phyloP scores from a whole-genome alignment of 2,797 vertebrate species.

The Martes flavigula region DNA sequence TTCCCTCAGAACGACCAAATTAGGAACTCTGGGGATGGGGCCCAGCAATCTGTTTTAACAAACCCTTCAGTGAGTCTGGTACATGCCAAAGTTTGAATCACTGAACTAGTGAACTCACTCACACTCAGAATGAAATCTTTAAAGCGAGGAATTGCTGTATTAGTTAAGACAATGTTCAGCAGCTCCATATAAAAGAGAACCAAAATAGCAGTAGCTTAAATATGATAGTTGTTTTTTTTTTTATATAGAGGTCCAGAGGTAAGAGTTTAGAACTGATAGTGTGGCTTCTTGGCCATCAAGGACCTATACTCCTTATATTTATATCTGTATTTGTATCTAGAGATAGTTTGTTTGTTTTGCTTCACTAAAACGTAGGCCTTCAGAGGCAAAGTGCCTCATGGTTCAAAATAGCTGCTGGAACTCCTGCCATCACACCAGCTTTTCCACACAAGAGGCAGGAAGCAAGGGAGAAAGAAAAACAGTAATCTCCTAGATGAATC shows the following conservation, averaged over 20 bases:
- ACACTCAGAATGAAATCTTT: not conserved
- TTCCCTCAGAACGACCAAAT: not conserved
- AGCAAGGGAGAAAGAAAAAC: not conserved
- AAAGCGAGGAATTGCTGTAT: not conserved
- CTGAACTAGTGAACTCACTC: not conserved
- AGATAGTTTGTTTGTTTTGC: not conserved
- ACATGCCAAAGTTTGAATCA: not conserved
- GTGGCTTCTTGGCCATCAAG: not conserved
- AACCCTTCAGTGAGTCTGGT: not conserved
- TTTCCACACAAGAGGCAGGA: not conserved
- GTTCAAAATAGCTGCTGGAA: not conserved
- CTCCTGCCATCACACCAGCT: not conserved
- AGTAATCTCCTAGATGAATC: not conserved
- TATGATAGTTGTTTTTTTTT: not conserved
- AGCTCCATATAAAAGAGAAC: not conserved
- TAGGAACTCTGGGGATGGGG: not conserved
- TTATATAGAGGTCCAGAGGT: not conserved
- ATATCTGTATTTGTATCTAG: not conserved
- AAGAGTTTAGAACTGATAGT: not conserved
- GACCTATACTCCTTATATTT: not conserved
- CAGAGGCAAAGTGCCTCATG: not conserved
- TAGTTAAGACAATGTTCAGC: not conserved
- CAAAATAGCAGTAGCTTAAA: not conserved
- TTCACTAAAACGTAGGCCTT: not conserved
- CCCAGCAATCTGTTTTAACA: not conserved